Conservation (phyloP, 2,888 invertebrate genomes). For the Dendrolimus pini region DNA sequence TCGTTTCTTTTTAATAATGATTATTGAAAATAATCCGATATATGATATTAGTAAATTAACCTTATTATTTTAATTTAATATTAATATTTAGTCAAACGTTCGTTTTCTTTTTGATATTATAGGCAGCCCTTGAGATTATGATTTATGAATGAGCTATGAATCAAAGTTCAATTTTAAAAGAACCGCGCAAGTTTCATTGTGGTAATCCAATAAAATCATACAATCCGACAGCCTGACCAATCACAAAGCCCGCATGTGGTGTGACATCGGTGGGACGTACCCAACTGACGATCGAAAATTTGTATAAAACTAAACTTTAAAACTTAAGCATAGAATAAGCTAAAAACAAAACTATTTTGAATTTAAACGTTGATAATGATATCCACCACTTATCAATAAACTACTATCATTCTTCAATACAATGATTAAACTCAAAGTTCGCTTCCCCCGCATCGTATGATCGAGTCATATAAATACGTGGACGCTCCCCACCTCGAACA, state of each 20-base stretch:
- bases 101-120: no score
- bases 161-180: conserved; percentile 24
- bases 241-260: conserved; percentile 56
- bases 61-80: no score
- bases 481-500: conserved; percentile 60
- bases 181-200: conserved; percentile 29
- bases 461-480: conserved; percentile 65
- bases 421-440: conserved; percentile 50
- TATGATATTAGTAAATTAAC: no score
- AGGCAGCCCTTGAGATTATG: background rate
- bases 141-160: background rate
- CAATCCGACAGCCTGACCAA: conserved; percentile 39
- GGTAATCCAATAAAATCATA: conserved; percentile 41
- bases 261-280: conserved; percentile 66
- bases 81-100: no score
- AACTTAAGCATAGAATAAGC: conserved; percentile 28
- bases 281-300: conserved; percentile 25
- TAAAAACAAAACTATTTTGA: conserved; percentile 17
- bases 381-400: conserved; percentile 26
- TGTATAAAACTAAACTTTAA: conserved; percentile 26
- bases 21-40: no score
- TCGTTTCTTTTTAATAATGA: no score
- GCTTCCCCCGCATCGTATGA: conserved; percentile 69
- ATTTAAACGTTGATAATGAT: conserved; percentile 15
- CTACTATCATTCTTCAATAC: conserved; percentile 29